Evolutionary conservation across 2,113 vertebrate species (phyloP), one percentile per base, ranked within the genome.

Genomic region (Eurypyga helias): DNA sequence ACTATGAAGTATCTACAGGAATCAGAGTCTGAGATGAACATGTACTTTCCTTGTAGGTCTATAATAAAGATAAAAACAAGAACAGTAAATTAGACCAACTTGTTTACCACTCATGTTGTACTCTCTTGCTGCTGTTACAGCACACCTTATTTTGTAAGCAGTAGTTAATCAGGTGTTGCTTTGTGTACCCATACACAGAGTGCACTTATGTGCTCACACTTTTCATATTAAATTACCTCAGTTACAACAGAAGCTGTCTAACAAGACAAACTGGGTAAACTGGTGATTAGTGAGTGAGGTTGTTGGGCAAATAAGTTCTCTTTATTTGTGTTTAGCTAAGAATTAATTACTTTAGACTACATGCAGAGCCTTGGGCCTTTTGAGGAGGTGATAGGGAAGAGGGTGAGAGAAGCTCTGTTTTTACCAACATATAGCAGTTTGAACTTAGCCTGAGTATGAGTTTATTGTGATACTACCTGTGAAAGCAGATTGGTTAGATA

Each of bases 231-330:
- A 86, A 61, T 92, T 64, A 57, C 46, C 46, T 71, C 51, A 18
- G 72, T 96, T 96, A 46, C 91, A 91, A 20, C 93, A 87, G 76
- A 86, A 89, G 91, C 77, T 84, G 94, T 41, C 79, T 54, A 60
- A 90, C 94, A 10, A 73, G 96, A 81, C 83, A 45, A 0, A 89
- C 96, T 79, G 93, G 96, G 78, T 76, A 45, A 87, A 52, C 96
- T 79, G 80, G 94, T 71, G 81, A 71, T 92, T 58, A 60, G 17
- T 46, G 36, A 71, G 72, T 14, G 61, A 57, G 86, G 67, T 45
- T 87, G 51, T 60, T 92, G 87, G 91, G 91, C 69, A 95, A 92
- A 95, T 33, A 23, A 1, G 41, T 81, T 75, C 60, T 80, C 62
- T 92, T 60, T 51, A 16, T 76, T 84, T 78, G 73, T 75, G 51